Base-by-base conservation (phyloP, 1,140 invertebrate species). In the Saccostrea glomerata region DNA sequence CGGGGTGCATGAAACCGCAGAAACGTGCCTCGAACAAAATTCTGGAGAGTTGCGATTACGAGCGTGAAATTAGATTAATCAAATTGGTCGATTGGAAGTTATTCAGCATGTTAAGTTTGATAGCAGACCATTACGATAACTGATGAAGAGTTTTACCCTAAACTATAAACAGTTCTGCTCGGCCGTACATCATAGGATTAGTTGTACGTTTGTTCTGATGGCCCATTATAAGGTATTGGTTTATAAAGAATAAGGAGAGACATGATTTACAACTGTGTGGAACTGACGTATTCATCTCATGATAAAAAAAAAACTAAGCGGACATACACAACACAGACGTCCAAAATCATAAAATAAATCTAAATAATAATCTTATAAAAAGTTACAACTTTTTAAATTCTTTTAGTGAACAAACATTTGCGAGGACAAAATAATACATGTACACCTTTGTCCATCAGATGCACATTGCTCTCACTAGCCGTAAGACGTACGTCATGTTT, bases 61-160 rank as follows among this genome's bases (percentile, higher is more conserved):
- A 77, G 70, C 70, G 25, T 77, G 70, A 77, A 77, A 77, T 77
- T 77, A 77, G 70, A 77, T 77, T 77, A 77, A 77, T 77, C 70
- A 36, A 30, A 77, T 30, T 30, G 23, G 30, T 25, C 23, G 70
- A 77, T 30, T 30, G 70, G 70, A 77, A 30, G 23, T 77, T 36
- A 77, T 77, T 36, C 70, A 77, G 25, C 23, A 77, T 17, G 70
- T 77, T 77, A 77, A 77, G 25, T 77, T 77, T 77, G 30, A 77
- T 77, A 77, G 25, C 70, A 77, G 7, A 17, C 70, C 70, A 77
- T 77, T 77, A 15, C 23, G 70, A 15, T 77, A 77, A 77, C 25
- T 25, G 70, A 77, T 25, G 58, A 60, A 60, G 66, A 73, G 12
- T 77, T 30, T 77, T 77, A 77, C 25, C 15, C 70, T 3, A 77